Evolutionary conservation across 2,113 vertebrate genomes (phyloP).

Genomic region (Chionomys nivalis): DNA sequence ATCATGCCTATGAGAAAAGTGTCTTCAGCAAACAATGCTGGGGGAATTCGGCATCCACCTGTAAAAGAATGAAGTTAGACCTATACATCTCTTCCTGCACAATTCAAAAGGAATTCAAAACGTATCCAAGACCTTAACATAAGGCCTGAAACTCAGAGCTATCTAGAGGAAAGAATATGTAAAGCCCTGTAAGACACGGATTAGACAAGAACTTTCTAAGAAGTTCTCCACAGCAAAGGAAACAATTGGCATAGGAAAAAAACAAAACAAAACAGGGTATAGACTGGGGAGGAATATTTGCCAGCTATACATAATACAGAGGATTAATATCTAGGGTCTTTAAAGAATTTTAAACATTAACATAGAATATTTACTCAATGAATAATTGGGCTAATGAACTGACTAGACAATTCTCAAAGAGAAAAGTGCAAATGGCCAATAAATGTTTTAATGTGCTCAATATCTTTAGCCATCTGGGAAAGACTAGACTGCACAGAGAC

Average conservation of each 20-base stretch:
- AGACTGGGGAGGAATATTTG: neutral
- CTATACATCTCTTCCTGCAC: too few relatives aligned
- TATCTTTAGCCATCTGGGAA: neutral
- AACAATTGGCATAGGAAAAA: too few relatives aligned
- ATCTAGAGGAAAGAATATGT: neutral
- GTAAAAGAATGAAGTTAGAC: neutral
- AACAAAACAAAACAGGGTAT: too few relatives aligned
- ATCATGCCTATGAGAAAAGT: neutral
- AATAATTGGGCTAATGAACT: neutral
- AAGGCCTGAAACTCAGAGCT: neutral
- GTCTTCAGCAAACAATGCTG: neutral
- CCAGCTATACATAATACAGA: neutral
- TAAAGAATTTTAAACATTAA: neutral
- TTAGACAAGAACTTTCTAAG: too few relatives aligned
- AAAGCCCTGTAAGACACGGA: neutral
- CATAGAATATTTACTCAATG: neutral
- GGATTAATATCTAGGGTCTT: neutral
- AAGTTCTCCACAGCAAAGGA: neutral
- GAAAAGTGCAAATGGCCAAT: neutral
- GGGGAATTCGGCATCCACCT: neutral
- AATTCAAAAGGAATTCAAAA: neutral
- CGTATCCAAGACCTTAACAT: neutral
- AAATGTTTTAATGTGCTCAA: neutral
- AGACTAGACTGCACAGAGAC: neutral
- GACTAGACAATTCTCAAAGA: neutral